Evolutionary conservation across 2,113 vertebrate species (phyloP).

Genomic region (Chloropsis hardwickii): DNA sequence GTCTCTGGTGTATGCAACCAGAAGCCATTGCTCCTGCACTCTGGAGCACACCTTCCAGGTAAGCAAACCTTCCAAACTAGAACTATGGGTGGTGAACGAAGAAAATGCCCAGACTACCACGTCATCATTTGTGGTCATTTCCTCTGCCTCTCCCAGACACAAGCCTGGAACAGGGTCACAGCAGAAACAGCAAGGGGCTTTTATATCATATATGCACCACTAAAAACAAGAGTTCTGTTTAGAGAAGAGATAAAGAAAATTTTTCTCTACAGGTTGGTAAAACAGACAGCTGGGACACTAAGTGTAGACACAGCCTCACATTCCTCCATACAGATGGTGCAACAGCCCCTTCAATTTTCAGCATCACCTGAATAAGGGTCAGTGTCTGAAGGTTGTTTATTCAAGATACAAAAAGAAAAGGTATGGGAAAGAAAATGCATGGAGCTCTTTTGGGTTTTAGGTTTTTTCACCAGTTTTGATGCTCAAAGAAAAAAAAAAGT

Average conservation of each 20-base stretch:
- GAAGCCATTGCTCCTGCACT: not conserved
- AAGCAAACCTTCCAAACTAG: not conserved
- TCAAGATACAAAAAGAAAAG: not conserved
- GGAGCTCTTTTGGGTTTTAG: not conserved
- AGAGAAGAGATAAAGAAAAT: not conserved
- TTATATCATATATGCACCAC: not conserved
- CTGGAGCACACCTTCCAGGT: not conserved
- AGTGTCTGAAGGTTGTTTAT: not conserved
- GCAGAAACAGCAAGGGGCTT: not conserved
- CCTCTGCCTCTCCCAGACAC: not conserved
- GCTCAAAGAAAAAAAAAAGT: not conserved
- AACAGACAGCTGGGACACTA: not conserved
- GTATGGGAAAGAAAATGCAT: not conserved
- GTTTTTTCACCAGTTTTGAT: not conserved
- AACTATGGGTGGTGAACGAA: not conserved
- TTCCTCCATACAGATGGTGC: not conserved
- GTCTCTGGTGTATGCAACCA: not conserved
- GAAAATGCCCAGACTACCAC: not conserved
- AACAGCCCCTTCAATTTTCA: not conserved
- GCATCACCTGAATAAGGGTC: not conserved
- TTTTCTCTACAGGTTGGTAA: not conserved
- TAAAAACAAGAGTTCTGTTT: not conserved
- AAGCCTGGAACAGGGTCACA: not conserved
- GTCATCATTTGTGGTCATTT: not conserved
- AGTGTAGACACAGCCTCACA: not conserved